A percentile compares a stretch with the other conserved stretches of the same genome.
Conservation (phyloP, 2,888 invertebrate species). For the Entomobrya proxima region DNA sequence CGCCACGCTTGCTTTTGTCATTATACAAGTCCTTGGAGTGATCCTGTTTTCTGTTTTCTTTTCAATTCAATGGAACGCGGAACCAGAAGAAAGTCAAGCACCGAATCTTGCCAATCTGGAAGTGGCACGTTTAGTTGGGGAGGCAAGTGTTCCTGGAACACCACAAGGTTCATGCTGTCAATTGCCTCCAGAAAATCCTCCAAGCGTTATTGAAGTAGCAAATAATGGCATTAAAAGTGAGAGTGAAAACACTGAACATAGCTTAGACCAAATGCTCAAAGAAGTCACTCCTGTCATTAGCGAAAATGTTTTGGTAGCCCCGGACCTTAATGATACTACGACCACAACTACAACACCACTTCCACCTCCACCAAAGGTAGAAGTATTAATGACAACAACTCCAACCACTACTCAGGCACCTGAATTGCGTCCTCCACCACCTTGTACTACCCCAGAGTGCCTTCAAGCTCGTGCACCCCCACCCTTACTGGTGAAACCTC, state of each 20-base stretch:
- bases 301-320: constrained; percentile 35
- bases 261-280: neutral
- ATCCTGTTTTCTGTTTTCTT: constrained; percentile 59
- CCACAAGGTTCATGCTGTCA: neutral
- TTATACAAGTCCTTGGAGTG: constrained; percentile 59
- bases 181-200: neutral
- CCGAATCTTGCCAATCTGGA: neutral
- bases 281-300: constrained; percentile 11
- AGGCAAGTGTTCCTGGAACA: neutral
- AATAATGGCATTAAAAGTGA: neutral
- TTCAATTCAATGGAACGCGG: constrained; percentile 50
- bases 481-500: neutral
- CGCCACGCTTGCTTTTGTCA: constrained; percentile 58
- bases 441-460: neutral
- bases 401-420: constrained; percentile 18
- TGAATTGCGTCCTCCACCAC: neutral
- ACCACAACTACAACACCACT: constrained; percentile 36
- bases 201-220: neutral
- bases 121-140: neutral
- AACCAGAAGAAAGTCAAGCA: neutral
- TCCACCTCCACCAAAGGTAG: neutral
- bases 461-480: neutral
- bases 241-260: neutral
- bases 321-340: neutral
- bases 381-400: neutral